phyloP scores from a whole-genome alignment of 1,140 invertebrate genomes.

The Apocrypta bakeri region DNA sequence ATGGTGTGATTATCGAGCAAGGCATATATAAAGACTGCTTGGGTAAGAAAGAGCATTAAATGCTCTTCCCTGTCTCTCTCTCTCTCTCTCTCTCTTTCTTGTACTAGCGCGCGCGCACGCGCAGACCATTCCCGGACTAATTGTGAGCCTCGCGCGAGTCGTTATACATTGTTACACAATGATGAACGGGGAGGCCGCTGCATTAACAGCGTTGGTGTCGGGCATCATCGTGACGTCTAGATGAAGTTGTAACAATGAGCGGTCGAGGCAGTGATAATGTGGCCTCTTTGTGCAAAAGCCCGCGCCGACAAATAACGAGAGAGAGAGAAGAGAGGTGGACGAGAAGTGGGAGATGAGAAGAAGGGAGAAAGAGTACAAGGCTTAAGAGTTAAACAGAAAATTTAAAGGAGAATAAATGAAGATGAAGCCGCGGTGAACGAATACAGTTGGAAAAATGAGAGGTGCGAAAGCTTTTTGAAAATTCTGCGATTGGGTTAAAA shows the following conservation, averaged over 20 bases:
- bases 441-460: background rate
- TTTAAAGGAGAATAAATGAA: slow-evolving; percentile 12
- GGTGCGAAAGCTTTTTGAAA: background rate
- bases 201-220: slow-evolving; percentile 5
- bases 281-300: slow-evolving; percentile 53
- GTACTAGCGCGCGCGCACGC: too few relatives aligned
- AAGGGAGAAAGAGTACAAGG: slow-evolving; percentile 48
- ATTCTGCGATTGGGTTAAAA: background rate
- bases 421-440: background rate
- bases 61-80: slow-evolving; percentile 14
- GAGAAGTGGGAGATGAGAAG: slow-evolving; percentile 38
- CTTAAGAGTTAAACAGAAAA: slow-evolving; percentile 44
- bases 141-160: slow-evolving; percentile 14
- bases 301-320: slow-evolving; percentile 52
- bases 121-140: slow-evolving; percentile 25
- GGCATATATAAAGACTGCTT: background rate
- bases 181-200: slow-evolving; percentile 11
- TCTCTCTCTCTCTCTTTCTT: too few relatives aligned
- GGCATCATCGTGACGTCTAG: slow-evolving; percentile 32
- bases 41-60: slow-evolving; percentile 32
- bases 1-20: background rate
- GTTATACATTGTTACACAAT: slow-evolving; percentile 40
- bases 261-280: slow-evolving; percentile 59
- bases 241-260: slow-evolving; percentile 66
- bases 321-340: background rate